Evolutionary conservation across 1,140 invertebrate genomes (phyloP), one percentile per base, ranked within the genome.

Genomic region (Pogonomyrmex barbatus): DNA sequence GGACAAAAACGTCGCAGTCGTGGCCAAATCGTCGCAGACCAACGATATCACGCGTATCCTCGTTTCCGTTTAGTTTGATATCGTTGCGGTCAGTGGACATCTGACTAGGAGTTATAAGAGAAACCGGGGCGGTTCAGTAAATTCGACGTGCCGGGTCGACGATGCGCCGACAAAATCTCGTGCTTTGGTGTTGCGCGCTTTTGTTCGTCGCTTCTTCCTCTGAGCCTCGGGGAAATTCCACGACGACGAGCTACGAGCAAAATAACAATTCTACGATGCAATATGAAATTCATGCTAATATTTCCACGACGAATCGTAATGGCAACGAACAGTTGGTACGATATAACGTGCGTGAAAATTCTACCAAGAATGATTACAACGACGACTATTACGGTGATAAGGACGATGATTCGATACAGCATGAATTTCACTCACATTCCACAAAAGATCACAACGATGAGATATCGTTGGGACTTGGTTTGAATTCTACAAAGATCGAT

Each of bases 61-160:
- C 30, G 42, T 83, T 83, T 83, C 68, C 54, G 54, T 60, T 24
- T 24, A 82, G 67, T 82, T 39, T 42, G 79, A 45, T 82, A 82
- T 60, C 52, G 14, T 24, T 83, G 79, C 36, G 42, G 68, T 73
- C 5, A 14, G 10, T 50, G 30, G 67, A 50, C 2, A 39, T 47
- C 56, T 62, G 14, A 36, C 39, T 42, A 56, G 4, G 12, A 36
- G 2, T 36, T 5, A 24, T 42, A 45, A 71, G 12, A 4, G 14
- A 36, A 50, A 42, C 4, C 36, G 42, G 73, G 9, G 12, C 2
- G 2, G 17, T 73, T 73, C 5, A 82, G 42, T 82, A 24, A 45
- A 47, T 73, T 82, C 30, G 4, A 47, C 52, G 79, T 33, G 30
- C 45, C 14, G 33, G 10, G 0, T 60, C 10, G 30, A 73, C 6